A percentile compares a stretch with the other conserved stretches of the same genome.
These are phyloP conservation scores for Eulemur albifrons DNA, from an alignment of 2,797 vertebrate genomes.

Conservation along the genomic window DNA sequence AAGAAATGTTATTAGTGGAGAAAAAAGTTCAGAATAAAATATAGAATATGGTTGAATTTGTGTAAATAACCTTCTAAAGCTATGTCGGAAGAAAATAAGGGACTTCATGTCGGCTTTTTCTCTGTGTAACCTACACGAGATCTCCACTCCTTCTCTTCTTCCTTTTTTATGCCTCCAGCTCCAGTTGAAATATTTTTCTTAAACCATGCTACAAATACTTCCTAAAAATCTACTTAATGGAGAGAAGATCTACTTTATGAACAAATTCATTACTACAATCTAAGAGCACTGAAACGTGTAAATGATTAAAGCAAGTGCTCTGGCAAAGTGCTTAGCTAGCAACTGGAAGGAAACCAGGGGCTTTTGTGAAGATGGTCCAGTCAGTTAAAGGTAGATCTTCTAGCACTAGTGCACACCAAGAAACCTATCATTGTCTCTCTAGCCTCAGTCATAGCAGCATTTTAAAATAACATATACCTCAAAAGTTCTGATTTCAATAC, in stretches of 20 bases:
- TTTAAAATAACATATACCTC: not conserved
- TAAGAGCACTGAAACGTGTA: conserved; percentile 71
- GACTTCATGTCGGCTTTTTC: not conserved
- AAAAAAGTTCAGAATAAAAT: not conserved
- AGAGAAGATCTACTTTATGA: conserved; percentile 69
- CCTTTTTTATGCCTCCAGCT: not conserved
- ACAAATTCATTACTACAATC: conserved; percentile 63
- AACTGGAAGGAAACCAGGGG: conserved; percentile 72
- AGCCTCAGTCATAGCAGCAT: conserved; percentile 21
- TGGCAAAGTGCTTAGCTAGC: conserved; percentile 69
- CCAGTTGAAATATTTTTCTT: conserved; percentile 47
- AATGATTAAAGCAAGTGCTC: conserved; percentile 65
- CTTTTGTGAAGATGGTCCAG: conserved; percentile 60
- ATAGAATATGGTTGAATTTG: not conserved
- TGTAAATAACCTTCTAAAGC: not conserved
- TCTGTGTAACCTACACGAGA: not conserved
- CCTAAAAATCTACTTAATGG: conserved; percentile 70
- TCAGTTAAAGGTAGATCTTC: conserved; percentile 44
- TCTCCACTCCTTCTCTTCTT: not conserved
- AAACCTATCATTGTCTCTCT: conserved; percentile 27
- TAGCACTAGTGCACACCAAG: conserved; percentile 18
- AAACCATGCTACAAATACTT: conserved; percentile 68
- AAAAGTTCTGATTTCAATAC: not conserved
- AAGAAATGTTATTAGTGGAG: not conserved
- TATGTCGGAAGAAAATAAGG: not conserved